phyloP scores from a whole-genome alignment of 2,888 invertebrate genomes.

The Rutpela maculata region DNA sequence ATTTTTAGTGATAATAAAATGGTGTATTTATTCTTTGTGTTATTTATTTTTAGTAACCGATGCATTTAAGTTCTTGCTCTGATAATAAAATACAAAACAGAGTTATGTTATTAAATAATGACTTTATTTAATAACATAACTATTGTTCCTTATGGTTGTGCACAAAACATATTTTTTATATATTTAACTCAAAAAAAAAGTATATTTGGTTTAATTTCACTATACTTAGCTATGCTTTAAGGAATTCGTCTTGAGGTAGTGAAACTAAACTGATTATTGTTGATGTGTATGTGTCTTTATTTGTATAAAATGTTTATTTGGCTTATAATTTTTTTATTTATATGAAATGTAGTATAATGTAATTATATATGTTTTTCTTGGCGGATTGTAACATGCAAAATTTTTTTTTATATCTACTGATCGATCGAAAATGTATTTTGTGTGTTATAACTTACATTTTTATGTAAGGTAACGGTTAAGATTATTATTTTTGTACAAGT shows the following conservation, averaged over 20 bases:
- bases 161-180: slow-evolving; percentile 59
- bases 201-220: slow-evolving; percentile 23
- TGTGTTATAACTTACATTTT: slow-evolving; percentile 47
- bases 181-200: slow-evolving; percentile 19
- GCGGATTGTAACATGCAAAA: slow-evolving; percentile 24
- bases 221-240: background rate
- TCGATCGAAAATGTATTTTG: slow-evolving; percentile 34
- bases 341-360: slow-evolving; percentile 28
- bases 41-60: slow-evolving; percentile 30
- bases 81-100: slow-evolving; percentile 27
- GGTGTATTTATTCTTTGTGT: slow-evolving; percentile 26
- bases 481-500: slow-evolving; percentile 64
- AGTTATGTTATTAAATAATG: slow-evolving; percentile 31
- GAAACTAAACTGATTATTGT: slow-evolving; percentile 17
- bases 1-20: slow-evolving; percentile 28
- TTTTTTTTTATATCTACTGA: slow-evolving; percentile 18
- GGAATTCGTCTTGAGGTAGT: background rate
- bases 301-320: slow-evolving; percentile 28
- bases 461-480: slow-evolving; percentile 53
- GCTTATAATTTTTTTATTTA: slow-evolving; percentile 31
- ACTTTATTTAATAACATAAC: slow-evolving; percentile 38
- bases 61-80: slow-evolving; percentile 41
- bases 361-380: slow-evolving; percentile 19
- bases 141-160: slow-evolving; percentile 54
- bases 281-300: slow-evolving; percentile 29